A percentile compares a stretch with the other conserved stretches of the same genome.
Evolutionary conservation across 2,797 vertebrate species (phyloP).

Genomic region (Chanos chanos): DNA sequence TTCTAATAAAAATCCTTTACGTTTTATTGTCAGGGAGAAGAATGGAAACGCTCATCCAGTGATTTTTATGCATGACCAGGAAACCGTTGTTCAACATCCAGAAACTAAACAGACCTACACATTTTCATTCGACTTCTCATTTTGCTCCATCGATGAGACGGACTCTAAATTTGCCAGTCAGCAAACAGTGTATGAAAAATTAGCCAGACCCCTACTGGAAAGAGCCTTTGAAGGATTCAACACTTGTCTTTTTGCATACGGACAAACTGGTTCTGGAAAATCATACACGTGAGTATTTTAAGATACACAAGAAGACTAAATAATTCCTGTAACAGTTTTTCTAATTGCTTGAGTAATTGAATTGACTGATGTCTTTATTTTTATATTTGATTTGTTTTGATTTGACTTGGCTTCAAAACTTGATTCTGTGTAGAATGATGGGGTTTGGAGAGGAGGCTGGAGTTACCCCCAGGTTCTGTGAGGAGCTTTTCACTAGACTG

Average conservation of each 20-base stretch:
- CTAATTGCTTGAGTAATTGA: too few relatives aligned
- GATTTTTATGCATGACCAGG: constrained; percentile 78
- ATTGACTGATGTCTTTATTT: neutral
- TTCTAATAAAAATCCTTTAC: too few relatives aligned
- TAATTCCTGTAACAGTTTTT: too few relatives aligned
- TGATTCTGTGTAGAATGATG: constrained; percentile 85
- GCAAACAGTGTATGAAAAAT: constrained; percentile 73
- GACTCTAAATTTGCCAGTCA: constrained; percentile 80
- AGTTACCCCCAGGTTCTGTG: constrained; percentile 93
- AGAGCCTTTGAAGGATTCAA: constrained; percentile 93
- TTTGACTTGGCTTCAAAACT: neutral
- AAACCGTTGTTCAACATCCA: constrained; percentile 79
- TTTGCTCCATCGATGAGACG: constrained; percentile 83
- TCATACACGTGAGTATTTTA: constrained; percentile 87
- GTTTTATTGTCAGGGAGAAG: constrained; percentile 88
- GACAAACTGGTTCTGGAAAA: constrained; percentile 96
- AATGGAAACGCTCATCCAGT: constrained; percentile 73
- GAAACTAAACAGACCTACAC: constrained; percentile 77
- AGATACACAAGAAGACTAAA: neutral
- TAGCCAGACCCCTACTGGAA: constrained; percentile 83
- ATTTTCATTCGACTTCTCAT: constrained; percentile 85
- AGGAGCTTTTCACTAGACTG: constrained; percentile 82
- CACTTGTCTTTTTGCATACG: constrained; percentile 92
- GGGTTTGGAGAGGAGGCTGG: constrained; percentile 87
- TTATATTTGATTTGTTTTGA: neutral